Base-by-base conservation (phyloP, 2,113 vertebrate genomes). In the Grammomys dolichurus region DNA sequence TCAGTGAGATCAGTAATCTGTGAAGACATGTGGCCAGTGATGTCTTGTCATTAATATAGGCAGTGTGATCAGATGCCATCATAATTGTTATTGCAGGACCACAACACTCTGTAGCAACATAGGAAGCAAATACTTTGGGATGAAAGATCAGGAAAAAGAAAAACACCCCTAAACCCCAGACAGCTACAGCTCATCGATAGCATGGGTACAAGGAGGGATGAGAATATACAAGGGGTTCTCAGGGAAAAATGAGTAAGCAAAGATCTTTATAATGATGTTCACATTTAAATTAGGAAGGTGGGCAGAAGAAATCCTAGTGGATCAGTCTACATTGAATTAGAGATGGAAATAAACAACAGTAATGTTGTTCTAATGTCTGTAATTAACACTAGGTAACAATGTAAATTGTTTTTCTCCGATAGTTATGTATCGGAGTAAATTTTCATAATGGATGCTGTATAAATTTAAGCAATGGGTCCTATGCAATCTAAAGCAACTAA, bases 111-210 rank as follows among this genome's bases (percentile, higher is more conserved):
- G 77, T 93, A 87, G 78, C 48, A 94, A 78, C 81, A 97, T 76
- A 94, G 65, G 96, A 87, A 90, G 31, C 94, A 97, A 97, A 91
- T 94, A 84, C 16, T 78, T 98, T 90, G 69, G 33, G 96, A 93
- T 95, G 90, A 97, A 98, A 98, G 89, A 88, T 98, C 94, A 97
- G 78, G 81, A 77, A 96, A 96, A 84, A 93, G 96, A 97, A 92
- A 17, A 65, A 3, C 7, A 72, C 36, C 36, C n/a, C 17, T 1
- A 91, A 90, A 97, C 72, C 20, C 72, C 3, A 90, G 87, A 97
- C 96, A 91, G 58, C 94, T 87, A 97, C 96, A 90, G 58, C 94
- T 87, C 67, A 97, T 97, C 93, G 96, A 31, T 96, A 86, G 60
- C 3, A 9, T 17, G 69, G 69, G 67, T 65, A 12, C 40, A 51